Conservation (phyloP, 2,113 vertebrate species). For the Sinocyclocheilus anophthalmus region DNA sequence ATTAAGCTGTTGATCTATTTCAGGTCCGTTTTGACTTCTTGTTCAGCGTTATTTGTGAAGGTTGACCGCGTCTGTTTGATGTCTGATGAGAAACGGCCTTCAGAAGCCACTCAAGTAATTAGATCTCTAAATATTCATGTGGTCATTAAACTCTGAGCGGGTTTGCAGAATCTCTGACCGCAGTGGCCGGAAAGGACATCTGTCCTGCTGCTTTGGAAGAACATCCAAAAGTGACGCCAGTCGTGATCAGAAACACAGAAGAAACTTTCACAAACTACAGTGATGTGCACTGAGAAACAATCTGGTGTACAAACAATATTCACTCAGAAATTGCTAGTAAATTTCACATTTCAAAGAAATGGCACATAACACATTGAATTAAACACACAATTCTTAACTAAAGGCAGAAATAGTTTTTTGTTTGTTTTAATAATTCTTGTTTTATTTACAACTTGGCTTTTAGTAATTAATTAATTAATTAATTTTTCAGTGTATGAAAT, state of each 20-base stretch:
- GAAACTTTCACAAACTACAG: slow-evolving; percentile 22
- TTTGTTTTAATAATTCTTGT: no score
- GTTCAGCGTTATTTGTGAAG: slow-evolving; percentile 67
- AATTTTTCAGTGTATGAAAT: no score
- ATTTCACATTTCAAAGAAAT: no score
- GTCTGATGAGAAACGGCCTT: slow-evolving; percentile 62
- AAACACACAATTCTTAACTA: no score
- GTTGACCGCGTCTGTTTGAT: slow-evolving; percentile 57
- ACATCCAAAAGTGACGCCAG: slow-evolving; percentile 55
- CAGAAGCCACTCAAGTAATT: slow-evolving; percentile 66
- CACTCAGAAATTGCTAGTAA: neutral
- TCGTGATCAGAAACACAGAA: slow-evolving; percentile 37
- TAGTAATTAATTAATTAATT: no score
- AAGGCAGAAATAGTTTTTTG: no score
- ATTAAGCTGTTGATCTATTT: slow-evolving; percentile 65
- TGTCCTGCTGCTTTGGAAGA: slow-evolving; percentile 66
- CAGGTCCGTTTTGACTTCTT: slow-evolving; percentile 59
- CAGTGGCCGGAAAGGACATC: slow-evolving; percentile 67
- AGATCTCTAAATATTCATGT: slow-evolving; percentile 77
- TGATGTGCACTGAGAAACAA: no score
- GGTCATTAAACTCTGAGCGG: slow-evolving; percentile 75
- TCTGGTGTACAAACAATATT: neutral
- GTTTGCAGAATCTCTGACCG: slow-evolving; percentile 62
- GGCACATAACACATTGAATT: no score
- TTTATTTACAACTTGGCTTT: no score